Evolutionary conservation across 2,888 invertebrate species (phyloP).

Genomic region (Zeuzera pyrina): DNA sequence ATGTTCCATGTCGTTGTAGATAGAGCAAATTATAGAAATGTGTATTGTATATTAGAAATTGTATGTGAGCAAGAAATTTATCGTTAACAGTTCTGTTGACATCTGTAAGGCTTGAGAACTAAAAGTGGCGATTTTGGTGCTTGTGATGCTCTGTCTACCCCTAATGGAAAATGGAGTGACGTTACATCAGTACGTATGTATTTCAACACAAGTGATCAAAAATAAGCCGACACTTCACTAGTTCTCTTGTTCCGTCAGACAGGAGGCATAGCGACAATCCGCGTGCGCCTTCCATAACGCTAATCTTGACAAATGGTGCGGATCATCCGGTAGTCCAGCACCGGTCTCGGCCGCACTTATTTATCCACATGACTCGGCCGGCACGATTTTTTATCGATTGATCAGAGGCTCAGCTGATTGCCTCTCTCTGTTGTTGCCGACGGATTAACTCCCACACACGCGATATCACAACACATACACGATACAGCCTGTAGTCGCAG

Average conservation of each 20-base stretch:
- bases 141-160: no score
- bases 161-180: no score
- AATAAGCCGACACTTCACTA: neutral
- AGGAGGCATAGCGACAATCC: conserved; percentile 6
- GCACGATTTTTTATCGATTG: conserved; percentile 68
- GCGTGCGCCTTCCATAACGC: conserved; percentile 32
- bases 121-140: no score
- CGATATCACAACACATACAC: conserved; percentile 14
- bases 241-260: neutral
- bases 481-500: conserved; percentile 6
- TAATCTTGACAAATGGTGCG: conserved; percentile 69
- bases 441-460: conserved; percentile 48
- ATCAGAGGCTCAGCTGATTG: conserved; percentile 69
- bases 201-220: no score
- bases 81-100: no score
- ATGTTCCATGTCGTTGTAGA: no score
- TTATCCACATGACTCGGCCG: conserved; percentile 50
- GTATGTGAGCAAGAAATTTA: no score
- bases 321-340: conserved; percentile 54
- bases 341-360: conserved; percentile 41
- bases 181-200: no score
- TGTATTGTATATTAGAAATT: no score
- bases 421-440: conserved; percentile 63
- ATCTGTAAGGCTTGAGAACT: no score
- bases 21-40: no score